Evolutionary conservation across 2,797 vertebrate genomes (phyloP).

Genomic region (Poecilia gillii): DNA sequence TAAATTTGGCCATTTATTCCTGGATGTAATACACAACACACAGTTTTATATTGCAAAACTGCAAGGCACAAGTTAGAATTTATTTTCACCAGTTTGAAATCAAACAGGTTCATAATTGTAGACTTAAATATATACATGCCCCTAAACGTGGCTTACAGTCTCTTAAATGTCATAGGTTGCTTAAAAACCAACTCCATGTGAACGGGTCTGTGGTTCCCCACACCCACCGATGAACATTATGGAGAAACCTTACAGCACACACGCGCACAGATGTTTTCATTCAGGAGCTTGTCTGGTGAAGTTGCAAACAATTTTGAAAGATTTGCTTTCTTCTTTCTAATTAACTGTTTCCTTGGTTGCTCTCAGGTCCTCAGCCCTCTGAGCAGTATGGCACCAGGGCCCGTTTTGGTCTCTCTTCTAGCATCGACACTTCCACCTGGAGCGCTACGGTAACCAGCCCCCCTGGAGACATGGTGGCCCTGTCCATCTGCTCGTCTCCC

Average conservation of each 20-base stretch:
- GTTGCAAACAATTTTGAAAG: background rate
- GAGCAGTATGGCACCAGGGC: slow-evolving; percentile 81
- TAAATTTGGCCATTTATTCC: background rate
- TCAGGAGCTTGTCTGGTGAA: background rate
- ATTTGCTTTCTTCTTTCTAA: background rate
- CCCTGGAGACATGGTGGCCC: slow-evolving; percentile 71
- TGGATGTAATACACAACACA: background rate
- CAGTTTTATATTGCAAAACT: background rate
- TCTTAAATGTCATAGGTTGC: too few relatives aligned
- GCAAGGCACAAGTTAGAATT: background rate
- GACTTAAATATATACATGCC: background rate
- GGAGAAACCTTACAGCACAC: too few relatives aligned
- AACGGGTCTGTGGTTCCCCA: too few relatives aligned
- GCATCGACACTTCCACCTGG: slow-evolving; percentile 82
- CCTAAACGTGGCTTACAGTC: background rate
- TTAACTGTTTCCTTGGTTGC: slow-evolving; percentile 7
- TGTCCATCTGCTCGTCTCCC: slow-evolving; percentile 84
- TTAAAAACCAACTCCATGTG: too few relatives aligned
- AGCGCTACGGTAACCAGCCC: slow-evolving; percentile 82
- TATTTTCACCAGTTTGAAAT: background rate
- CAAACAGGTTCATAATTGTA: background rate
- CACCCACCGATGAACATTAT: too few relatives aligned
- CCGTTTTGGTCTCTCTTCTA: slow-evolving; percentile 82
- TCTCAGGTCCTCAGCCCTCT: slow-evolving; percentile 83
- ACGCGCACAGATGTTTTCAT: too few relatives aligned